Evolutionary conservation across 2,888 invertebrate genomes (phyloP).

Genomic region (Xylota sylvarum): DNA sequence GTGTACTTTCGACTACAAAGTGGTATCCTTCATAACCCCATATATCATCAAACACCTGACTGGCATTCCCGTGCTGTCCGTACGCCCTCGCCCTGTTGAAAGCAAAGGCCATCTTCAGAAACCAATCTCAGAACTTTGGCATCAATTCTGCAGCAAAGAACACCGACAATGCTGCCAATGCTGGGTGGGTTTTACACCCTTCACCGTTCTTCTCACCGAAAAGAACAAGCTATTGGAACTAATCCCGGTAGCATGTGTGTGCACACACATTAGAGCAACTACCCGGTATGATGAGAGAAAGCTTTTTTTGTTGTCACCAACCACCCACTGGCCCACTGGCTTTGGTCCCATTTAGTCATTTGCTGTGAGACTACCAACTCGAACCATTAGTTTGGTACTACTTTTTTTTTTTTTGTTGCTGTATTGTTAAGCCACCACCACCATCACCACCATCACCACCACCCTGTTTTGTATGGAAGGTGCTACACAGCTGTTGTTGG

Average conservation of each 20-base stretch:
- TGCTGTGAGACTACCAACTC: conserved; percentile 37
- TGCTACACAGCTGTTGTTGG: conserved; percentile 69
- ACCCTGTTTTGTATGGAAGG: conserved; percentile 43
- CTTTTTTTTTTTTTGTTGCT: conserved; percentile 10
- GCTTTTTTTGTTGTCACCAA: conserved; percentile 40
- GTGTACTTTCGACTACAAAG: conserved; percentile 23
- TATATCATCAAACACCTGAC: conserved; percentile 67
- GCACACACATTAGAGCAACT: conserved; percentile 52
- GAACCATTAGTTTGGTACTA: conserved; percentile 33
- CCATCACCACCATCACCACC: too few relatives aligned
- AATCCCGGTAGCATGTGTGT: conserved; percentile 68
- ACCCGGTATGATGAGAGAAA: conserved; percentile 21
- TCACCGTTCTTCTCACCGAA: conserved; percentile 32
- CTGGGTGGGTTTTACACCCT: conserved; percentile 23
- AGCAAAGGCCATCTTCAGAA: conserved; percentile 68
- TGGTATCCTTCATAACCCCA: conserved; percentile 52
- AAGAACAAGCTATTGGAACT: conserved; percentile 74
- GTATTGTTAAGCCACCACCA: conserved; percentile 26
- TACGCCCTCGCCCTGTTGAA: conserved; percentile 21
- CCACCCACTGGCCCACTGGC: conserved; percentile 10
- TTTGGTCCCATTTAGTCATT: conserved; percentile 26
- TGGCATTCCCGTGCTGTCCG: conserved; percentile 22
- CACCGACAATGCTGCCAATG: conserved; percentile 59
- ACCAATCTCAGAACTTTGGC: conserved; percentile 70
- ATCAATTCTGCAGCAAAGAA: conserved; percentile 63